phyloP scores from a whole-genome alignment of 2,797 vertebrate species.

The Epinephelus awoara region DNA sequence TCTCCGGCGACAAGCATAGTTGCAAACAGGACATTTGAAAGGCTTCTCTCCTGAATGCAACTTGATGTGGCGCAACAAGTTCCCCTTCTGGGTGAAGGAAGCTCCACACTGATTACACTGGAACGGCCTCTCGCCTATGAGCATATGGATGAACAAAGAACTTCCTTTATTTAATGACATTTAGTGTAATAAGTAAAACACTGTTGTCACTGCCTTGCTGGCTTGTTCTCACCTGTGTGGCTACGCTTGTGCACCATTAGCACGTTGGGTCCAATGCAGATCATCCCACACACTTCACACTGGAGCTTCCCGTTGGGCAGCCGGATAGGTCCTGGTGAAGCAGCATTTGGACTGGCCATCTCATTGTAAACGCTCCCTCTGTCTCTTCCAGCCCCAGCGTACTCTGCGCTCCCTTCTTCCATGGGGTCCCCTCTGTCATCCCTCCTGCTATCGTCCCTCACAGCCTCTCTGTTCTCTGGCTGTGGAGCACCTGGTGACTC shows the following conservation, averaged over 20 bases:
- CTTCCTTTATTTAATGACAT: neutral
- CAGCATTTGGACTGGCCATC: slow-evolving; percentile 87
- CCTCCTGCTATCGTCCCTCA: slow-evolving; percentile 88
- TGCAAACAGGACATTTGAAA: slow-evolving; percentile 97
- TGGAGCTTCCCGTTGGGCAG: slow-evolving; percentile 96
- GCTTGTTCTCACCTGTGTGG: slow-evolving; percentile 91
- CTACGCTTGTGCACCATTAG: slow-evolving; percentile 98
- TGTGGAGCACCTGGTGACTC: slow-evolving; percentile 89
- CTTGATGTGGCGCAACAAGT: slow-evolving; percentile 96
- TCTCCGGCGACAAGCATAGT: slow-evolving; percentile 95
- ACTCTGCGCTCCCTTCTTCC: slow-evolving; percentile 84
- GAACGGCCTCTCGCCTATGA: slow-evolving; percentile 94
- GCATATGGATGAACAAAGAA: slow-evolving; percentile 23
- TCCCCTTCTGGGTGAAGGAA: slow-evolving; percentile 98
- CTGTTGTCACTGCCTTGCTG: no score
- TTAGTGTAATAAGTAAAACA: neutral
- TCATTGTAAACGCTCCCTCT: slow-evolving; percentile 88
- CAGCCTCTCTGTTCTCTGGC: slow-evolving; percentile 85
- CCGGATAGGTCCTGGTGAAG: slow-evolving; percentile 92
- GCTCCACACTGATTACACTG: slow-evolving; percentile 98
- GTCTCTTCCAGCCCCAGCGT: slow-evolving; percentile 81
- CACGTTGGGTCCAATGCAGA: slow-evolving; percentile 97
- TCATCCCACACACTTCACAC: slow-evolving; percentile 96
- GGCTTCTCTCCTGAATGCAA: slow-evolving; percentile 98
- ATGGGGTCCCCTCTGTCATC: slow-evolving; percentile 86